These are phyloP conservation scores for Orbicella faveolata DNA, from an alignment of 64 coral and sea anemone species.

Conservation along the genomic window DNA sequence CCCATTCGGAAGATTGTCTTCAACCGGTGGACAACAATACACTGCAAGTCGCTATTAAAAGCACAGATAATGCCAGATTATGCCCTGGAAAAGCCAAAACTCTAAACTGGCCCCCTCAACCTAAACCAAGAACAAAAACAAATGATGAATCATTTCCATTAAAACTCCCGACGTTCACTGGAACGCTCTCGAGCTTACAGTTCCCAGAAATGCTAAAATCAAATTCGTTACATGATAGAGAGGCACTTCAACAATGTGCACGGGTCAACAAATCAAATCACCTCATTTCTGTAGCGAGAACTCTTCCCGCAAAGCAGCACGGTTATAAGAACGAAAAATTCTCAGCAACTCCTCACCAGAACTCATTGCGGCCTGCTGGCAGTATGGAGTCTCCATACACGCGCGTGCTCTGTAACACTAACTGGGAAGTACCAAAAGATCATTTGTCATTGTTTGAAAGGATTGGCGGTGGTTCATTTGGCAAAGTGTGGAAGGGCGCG, in stretches of 20 bases:
- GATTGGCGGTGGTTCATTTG: background rate
- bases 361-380: background rate
- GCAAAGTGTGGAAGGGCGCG: background rate
- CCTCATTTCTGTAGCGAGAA: background rate
- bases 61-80: background rate
- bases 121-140: background rate
- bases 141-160: background rate
- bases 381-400: background rate
- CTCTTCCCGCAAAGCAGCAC: background rate
- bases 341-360: background rate
- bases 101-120: background rate
- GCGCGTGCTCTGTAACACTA: background rate
- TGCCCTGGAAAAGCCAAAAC: background rate
- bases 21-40: background rate
- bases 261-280: background rate
- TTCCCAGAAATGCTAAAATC: background rate
- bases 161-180: background rate
- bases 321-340: constrained; percentile 2
- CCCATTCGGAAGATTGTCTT: background rate
- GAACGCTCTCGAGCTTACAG: background rate
- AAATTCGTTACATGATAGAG: background rate
- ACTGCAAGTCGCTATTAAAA: background rate
- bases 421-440: background rate
- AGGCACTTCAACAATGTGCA: background rate
- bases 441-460: background rate